Evolutionary conservation across 2,797 vertebrate species (phyloP).

Genomic region (Lycodopsis pacificus): DNA sequence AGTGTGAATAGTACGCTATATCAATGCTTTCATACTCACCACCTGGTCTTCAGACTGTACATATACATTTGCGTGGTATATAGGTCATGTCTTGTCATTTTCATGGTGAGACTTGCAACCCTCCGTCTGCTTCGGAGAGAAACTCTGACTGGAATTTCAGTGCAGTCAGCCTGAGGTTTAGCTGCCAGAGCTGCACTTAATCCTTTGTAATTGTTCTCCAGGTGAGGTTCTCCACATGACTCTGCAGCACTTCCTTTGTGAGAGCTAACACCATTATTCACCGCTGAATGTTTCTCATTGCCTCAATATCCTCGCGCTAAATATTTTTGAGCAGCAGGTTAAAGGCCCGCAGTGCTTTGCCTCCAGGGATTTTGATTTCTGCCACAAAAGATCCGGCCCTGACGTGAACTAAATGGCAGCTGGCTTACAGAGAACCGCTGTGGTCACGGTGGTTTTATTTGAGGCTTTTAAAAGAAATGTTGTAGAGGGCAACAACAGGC

Average conservation of each 20-base stretch:
- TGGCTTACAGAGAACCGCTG: slow-evolving; percentile 33
- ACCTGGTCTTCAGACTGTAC: not conserved
- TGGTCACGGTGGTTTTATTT: slow-evolving; percentile 47
- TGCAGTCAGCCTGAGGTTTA: slow-evolving; percentile 31
- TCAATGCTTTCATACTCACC: not conserved
- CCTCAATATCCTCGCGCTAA: slow-evolving; percentile 28
- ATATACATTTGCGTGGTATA: not conserved
- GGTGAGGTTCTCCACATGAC: slow-evolving; percentile 32
- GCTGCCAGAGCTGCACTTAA: slow-evolving; percentile 40
- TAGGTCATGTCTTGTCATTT: not conserved
- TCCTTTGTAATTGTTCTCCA: slow-evolving; percentile 49
- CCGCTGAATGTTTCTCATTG: slow-evolving; percentile 9
- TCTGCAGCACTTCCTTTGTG: slow-evolving; percentile 30
- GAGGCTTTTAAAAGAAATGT: slow-evolving; percentile 8
- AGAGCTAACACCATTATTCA: not conserved
- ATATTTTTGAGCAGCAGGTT: slow-evolving; percentile 10
- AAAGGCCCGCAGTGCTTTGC: slow-evolving; percentile 6
- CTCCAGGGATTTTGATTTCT: slow-evolving; percentile 41
- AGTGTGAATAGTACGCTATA: no score
- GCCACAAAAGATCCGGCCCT: slow-evolving; percentile 31
- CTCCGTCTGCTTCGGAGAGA: slow-evolving; percentile 10
- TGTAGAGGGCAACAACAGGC: slow-evolving; percentile 10
- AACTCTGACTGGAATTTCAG: slow-evolving; percentile 42
- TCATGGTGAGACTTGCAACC: slow-evolving; percentile 16
- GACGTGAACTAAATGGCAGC: slow-evolving; percentile 46